These are phyloP conservation scores for Dendrocopos noguchii DNA, from an alignment of 2,113 vertebrate genomes.

Conservation along the genomic window DNA sequence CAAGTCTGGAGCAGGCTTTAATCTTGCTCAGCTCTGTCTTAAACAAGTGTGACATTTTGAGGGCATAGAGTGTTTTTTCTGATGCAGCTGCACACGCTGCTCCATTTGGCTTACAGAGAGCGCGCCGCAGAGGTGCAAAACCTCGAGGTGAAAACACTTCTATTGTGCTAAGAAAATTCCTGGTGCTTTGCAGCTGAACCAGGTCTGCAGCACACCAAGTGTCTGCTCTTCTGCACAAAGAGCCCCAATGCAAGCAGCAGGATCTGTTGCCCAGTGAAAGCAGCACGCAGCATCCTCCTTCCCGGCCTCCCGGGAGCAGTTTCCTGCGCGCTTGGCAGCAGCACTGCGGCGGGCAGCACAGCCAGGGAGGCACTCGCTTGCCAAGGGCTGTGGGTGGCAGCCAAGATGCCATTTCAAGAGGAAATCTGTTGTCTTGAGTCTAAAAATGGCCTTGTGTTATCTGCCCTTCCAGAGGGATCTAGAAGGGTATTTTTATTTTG, in stretches of 20 bases:
- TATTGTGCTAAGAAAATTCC: not conserved
- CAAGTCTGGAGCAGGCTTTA: slow-evolving; percentile 13
- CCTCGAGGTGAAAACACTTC: not conserved
- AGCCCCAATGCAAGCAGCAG: fast-evolving
- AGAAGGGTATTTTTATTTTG: not conserved
- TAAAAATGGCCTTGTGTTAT: not conserved
- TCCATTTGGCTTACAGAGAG: fast-evolving
- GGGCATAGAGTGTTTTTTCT: not conserved
- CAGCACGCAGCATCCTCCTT: fast-evolving
- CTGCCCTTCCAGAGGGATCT: not conserved
- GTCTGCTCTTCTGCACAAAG: fast-evolving
- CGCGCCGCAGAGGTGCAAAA: not conserved
- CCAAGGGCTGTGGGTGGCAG: not conserved
- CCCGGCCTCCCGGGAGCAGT: fast-evolving
- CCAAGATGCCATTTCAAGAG: not conserved
- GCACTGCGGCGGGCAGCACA: not conserved
- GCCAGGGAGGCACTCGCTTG: not conserved
- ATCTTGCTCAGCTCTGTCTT: not conserved
- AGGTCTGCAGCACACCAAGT: not conserved
- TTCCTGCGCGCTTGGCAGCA: not conserved
- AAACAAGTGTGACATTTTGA: slow-evolving; percentile 26
- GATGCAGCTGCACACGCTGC: not conserved
- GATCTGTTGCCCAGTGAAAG: not conserved
- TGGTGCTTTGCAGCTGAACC: not conserved
- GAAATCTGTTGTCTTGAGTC: not conserved